Base-by-base conservation (phyloP, 2,113 vertebrate species). In the Tichodroma muraria region DNA sequence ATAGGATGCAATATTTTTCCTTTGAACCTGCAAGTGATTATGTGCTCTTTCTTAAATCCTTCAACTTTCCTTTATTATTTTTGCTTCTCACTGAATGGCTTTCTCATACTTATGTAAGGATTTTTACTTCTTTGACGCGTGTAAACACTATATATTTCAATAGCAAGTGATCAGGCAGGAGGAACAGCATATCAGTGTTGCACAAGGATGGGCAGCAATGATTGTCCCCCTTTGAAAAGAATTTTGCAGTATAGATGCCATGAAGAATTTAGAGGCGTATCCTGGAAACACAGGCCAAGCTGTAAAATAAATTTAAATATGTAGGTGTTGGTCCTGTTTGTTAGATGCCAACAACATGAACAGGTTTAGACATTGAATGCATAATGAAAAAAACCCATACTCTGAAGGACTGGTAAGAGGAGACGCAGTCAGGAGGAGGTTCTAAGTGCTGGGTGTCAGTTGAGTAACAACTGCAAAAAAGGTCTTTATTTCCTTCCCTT, bases 341-440 rank as follows among this genome's bases (percentile, higher is more conserved):
- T 50, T 68, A 84, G 31, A 47, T 60, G 60, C 15, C 27, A 80
- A 60, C 9, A 69, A 33, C 38, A 83, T 1, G 1, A 33, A 25
- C 2, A 35, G 33, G 6, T 66, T 78, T 30, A 69, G 38, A 42
- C 5, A 20, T 1, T 56, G 38, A 75, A 71, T 53, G 23, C 11
- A 13, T 19, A 64, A 38, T 13, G 28, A 72, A 80, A 78, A 76
- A 86, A 35, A 10, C 7, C 8, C 0, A 0, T 57, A 13, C 9
- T 90, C 37, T 72, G 70, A 88, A 70, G 42, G 23, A 61, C 15
- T 33, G 8, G 6, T 22, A 77, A 61, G 50, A 64, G 20, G 24
- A 53, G 7, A 80, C 18, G 21, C 4, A 18, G 2, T 47, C 50
- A 66, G 35, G 13, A 80, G 7, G 28, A 88, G 12, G 19, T 54